Evolutionary conservation across 2,113 vertebrate species (phyloP), one percentile per base, ranked within the genome.

Genomic region (Crotophaga sulcirostris): DNA sequence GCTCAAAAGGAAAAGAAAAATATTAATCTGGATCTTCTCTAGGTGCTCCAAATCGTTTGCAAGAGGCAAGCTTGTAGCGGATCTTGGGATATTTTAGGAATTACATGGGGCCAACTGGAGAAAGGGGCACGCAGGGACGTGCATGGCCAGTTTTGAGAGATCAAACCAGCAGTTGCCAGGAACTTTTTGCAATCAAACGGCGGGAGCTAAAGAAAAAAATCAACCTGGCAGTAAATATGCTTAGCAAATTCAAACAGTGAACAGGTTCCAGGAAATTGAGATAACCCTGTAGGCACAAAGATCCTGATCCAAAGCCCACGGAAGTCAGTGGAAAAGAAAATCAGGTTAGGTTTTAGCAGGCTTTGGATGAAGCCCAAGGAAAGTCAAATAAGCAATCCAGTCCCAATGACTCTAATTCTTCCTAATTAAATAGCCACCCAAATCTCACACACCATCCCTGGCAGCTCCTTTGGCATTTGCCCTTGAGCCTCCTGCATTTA

Each of bases 221-320:
- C 34, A 73, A 74, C 36, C 75, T 63, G 72, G 84, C 78, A 91
- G 93, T 83, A 96, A 96, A 93, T 77, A 97, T 31, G 66, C 87
- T 86, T 59, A 94, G 85, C 60, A 84, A 96, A 94, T 77, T 81
- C 90, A 94, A 97, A 96, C 87, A 94, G 85, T 20, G 55, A 76
- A 47, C 4, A 6, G 80, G 90, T 96, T 96, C 93, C 96, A 96
- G 94, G 92, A 96, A 97, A 88, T 10, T 8, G 67, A 96, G 94
- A 96, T 97, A 96, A 93, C 78, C 82, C 52, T 67, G 59, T 58
- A 90, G 87, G 79, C 93, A 94, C 87, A 91, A 93, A 93, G 63
- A 89, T 73, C 82, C 84, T 36, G 67, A 93, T 91, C 79, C 82
- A 96, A 91, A 96, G 84, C 90, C 76, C 68, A 63, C 1, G 14